Conservation (phyloP, 2,888 invertebrate species). For the Diadegma fenestrale region DNA sequence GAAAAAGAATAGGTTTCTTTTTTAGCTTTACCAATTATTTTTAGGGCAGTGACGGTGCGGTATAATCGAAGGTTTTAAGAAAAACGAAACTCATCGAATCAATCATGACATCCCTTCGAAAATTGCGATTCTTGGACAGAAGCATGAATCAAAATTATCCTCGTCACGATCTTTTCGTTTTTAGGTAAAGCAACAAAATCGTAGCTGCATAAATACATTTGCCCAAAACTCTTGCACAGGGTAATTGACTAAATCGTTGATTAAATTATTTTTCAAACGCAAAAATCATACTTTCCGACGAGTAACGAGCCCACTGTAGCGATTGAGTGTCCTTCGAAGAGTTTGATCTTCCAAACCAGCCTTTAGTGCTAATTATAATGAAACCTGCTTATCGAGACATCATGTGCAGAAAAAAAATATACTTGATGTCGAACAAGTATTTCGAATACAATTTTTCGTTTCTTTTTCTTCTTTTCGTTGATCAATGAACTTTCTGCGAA, state of each 20-base stretch:
- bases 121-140: neutral
- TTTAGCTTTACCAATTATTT: conserved; percentile 1
- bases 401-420: neutral
- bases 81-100: neutral
- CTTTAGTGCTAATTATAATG: neutral
- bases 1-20: neutral
- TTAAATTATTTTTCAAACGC: neutral
- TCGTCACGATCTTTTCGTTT: neutral
- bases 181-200: neutral
- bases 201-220: neutral
- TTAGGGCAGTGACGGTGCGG: neutral
- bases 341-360: neutral
- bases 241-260: neutral
- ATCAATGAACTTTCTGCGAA: conserved; percentile 4
- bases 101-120: neutral
- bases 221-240: neutral
- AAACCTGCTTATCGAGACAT: neutral
- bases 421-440: conserved; percentile 2
- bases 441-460: conserved; percentile 26
- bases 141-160: conserved; percentile 1
- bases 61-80: neutral
- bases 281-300: neutral
- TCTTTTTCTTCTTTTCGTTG: conserved; percentile 16
- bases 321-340: neutral
- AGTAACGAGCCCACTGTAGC: conserved; percentile 15